Conservation (phyloP, 2,888 invertebrate genomes). For the Zygothrica quintamaculata region DNA sequence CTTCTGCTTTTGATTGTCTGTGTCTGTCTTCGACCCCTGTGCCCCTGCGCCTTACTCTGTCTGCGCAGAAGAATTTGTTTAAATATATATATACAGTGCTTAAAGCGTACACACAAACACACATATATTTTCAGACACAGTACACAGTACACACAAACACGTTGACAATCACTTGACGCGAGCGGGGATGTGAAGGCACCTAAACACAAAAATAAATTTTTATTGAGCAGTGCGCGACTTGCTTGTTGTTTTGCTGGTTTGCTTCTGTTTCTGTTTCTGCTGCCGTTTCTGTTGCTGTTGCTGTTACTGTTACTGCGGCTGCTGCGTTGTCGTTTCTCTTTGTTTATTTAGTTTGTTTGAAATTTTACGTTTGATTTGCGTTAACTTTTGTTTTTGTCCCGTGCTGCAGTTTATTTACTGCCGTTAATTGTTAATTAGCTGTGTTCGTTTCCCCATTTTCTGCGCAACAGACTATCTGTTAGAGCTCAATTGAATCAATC, state of each 20-base stretch:
- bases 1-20: conserved; percentile 27
- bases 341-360: conserved; percentile 52
- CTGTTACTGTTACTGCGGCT: conserved; percentile 38
- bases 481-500: conserved; percentile 19
- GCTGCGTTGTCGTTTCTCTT: conserved; percentile 53
- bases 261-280: conserved; percentile 28
- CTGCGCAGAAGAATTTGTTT: conserved; percentile 67
- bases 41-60: conserved; percentile 38
- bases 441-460: conserved; percentile 41
- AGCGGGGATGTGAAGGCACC: conserved; percentile 22
- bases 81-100: conserved; percentile 53
- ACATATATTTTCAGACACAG: conserved; percentile 19
- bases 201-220: conserved; percentile 71
- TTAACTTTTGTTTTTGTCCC: conserved; percentile 43
- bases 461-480: conserved; percentile 59
- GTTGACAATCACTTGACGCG: conserved; percentile 22
- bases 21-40: conserved; percentile 22
- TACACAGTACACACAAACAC: conserved; percentile 16
- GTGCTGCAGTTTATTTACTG: conserved; percentile 55
- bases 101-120: conserved; percentile 20
- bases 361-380: conserved; percentile 43
- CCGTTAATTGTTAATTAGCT: conserved; percentile 64
- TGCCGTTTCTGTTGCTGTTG: conserved; percentile 24
- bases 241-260: conserved; percentile 60
- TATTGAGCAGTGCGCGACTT: conserved; percentile 49